These are phyloP conservation scores for Adelognathus sp. DNA, from an alignment of 2,888 invertebrate genomes.

Conservation along the genomic window DNA sequence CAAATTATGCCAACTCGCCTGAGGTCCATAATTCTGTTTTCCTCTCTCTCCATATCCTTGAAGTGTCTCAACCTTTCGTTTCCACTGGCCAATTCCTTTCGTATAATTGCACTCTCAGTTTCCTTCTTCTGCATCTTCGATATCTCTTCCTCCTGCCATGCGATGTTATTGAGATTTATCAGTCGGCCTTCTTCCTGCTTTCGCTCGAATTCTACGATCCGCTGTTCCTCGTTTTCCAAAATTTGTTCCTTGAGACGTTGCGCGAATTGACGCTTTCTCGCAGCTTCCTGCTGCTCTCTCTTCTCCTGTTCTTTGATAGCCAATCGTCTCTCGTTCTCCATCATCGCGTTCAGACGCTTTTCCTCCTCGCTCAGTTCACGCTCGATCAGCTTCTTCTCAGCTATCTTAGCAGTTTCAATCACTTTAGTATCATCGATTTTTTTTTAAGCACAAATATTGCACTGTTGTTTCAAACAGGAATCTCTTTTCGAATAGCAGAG, in stretches of 20 bases:
- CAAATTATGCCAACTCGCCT: slow-evolving; percentile 79
- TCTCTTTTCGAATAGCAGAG: not conserved
- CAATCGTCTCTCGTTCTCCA: slow-evolving; percentile 86
- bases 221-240: slow-evolving; percentile 82
- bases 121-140: slow-evolving; percentile 81
- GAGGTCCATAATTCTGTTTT: slow-evolving; percentile 85
- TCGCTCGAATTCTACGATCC: slow-evolving; percentile 85
- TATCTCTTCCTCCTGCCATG: slow-evolving; percentile 86
- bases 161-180: slow-evolving; percentile 85
- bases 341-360: slow-evolving; percentile 85
- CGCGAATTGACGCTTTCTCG: slow-evolving; percentile 82
- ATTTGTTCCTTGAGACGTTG: slow-evolving; percentile 85
- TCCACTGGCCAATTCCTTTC: slow-evolving; percentile 80
- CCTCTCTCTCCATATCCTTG: slow-evolving; percentile 85
- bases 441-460: too few species aligned
- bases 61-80: slow-evolving; percentile 85
- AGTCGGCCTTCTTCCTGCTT: slow-evolving; percentile 87
- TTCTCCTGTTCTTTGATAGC: slow-evolving; percentile 84
- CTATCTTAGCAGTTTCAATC: slow-evolving; percentile 67
- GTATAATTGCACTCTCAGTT: slow-evolving; percentile 64
- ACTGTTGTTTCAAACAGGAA: not conserved
- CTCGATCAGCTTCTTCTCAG: slow-evolving; percentile 79
- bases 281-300: slow-evolving; percentile 81
- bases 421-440: not conserved
- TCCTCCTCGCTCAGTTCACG: slow-evolving; percentile 79